Conservation (phyloP, 1,140 invertebrate genomes). For the Pollicipes pollicipes region DNA sequence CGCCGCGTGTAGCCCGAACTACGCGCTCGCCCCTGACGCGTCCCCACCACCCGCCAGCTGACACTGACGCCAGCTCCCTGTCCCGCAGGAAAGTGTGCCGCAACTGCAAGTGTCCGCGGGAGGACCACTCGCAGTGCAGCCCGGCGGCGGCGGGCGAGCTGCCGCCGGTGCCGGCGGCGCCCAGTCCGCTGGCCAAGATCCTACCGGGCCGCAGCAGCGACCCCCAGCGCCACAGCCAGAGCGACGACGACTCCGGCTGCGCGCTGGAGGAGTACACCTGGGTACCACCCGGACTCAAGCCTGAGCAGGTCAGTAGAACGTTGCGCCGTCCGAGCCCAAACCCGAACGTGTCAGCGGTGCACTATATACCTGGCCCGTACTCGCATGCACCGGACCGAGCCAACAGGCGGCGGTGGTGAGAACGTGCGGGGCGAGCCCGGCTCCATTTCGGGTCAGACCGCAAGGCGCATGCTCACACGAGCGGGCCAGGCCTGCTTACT, state of each 20-base stretch:
- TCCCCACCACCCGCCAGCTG: too few species aligned
- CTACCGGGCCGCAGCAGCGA: conserved; percentile 29
- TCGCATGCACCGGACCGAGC: too few species aligned
- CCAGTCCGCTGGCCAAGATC: conserved; percentile 24
- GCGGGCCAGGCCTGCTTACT: too few species aligned
- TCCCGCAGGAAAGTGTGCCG: conserved; percentile 48
- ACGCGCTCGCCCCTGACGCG: too few species aligned
- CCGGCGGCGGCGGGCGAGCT: conserved; percentile 11
- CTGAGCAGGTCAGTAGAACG: conserved; percentile 64
- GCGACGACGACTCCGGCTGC: conserved; percentile 91
- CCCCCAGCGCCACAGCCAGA: conserved; percentile 74
- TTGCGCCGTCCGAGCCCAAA: not conserved
- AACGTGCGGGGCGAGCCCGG: too few species aligned
- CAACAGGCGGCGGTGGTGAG: too few species aligned
- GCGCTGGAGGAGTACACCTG: conserved; percentile 94
- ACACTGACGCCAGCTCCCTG: too few species aligned
- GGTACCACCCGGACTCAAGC: conserved; percentile 86
- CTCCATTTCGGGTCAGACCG: too few species aligned
- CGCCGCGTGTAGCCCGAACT: too few species aligned
- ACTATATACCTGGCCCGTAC: too few species aligned
- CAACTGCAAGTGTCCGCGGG: conserved; percentile 46
- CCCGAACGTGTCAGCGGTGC: not conserved
- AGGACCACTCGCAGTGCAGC: conserved; percentile 33
- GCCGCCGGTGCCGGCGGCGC: conserved; percentile 8
- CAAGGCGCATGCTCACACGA: too few species aligned